Percentiles rank a stretch among this genome's conserved stretches.
Evolutionary conservation across 2,113 vertebrate genomes (phyloP).

Genomic region (Pteropus alecto): DNA sequence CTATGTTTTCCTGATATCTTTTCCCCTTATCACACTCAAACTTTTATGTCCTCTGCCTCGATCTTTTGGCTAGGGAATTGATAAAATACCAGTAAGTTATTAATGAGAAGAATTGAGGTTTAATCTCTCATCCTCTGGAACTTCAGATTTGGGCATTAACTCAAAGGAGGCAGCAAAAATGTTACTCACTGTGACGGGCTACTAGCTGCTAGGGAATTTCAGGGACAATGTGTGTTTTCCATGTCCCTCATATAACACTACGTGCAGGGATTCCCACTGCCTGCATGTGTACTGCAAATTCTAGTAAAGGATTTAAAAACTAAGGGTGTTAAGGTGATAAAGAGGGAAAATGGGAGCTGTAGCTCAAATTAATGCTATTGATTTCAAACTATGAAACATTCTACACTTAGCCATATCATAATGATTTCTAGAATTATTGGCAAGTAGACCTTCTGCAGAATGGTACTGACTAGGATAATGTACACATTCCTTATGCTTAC

Average conservation of each 20-base stretch:
- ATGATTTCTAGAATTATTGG: constrained; percentile 19
- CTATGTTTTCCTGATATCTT: background rate
- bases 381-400: constrained; percentile 16
- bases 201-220: background rate
- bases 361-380: constrained; percentile 13
- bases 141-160: background rate
- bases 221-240: background rate
- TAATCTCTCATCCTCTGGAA: background rate
- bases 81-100: background rate
- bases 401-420: background rate
- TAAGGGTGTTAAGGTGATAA: background rate
- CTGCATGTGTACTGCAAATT: background rate
- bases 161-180: background rate
- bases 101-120: background rate
- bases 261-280: background rate
- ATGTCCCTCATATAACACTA: background rate
- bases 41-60: background rate
- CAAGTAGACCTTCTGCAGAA: background rate
- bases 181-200: background rate
- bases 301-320: background rate
- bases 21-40: background rate
- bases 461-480: constrained; percentile 5
- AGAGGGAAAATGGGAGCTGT: background rate
- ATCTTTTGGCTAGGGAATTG: background rate
- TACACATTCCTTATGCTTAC: background rate